A percentile compares a stretch with the other conserved stretches of the same genome.
phyloP scores from a whole-genome alignment of 2,113 vertebrate genomes.

The Colistium nudipinnis region DNA sequence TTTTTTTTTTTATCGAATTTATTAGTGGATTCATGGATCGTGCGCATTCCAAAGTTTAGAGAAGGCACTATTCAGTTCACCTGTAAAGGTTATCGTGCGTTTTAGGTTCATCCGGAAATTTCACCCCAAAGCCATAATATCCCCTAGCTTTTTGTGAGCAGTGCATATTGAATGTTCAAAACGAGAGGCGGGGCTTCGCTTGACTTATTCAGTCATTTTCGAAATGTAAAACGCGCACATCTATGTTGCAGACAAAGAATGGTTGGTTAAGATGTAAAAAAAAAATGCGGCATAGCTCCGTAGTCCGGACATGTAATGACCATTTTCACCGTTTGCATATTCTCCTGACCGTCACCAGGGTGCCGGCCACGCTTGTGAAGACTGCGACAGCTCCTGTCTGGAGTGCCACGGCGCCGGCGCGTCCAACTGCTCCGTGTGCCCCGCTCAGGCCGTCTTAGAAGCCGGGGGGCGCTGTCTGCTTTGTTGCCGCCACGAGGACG shows the following conservation, averaged over 20 bases:
- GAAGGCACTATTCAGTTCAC: too few relatives aligned
- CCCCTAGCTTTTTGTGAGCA: too few relatives aligned
- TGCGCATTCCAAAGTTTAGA: too few relatives aligned
- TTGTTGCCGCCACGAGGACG: slow-evolving; percentile 81
- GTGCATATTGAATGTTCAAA: slow-evolving; percentile 38
- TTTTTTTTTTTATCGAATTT: too few relatives aligned
- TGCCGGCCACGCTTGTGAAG: slow-evolving; percentile 77
- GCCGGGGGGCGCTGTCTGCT: slow-evolving; percentile 86
- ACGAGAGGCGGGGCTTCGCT: slow-evolving; percentile 7
- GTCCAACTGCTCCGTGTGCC: slow-evolving; percentile 88
- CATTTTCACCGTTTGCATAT: neutral
- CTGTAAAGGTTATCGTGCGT: too few relatives aligned
- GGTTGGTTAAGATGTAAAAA: neutral
- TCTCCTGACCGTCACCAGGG: slow-evolving; percentile 29
- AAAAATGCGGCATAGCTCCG: neutral
- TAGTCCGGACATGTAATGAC: neutral
- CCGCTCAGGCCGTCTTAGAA: slow-evolving; percentile 80
- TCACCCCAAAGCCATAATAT: too few relatives aligned
- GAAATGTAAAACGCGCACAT: neutral
- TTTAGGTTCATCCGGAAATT: too few relatives aligned
- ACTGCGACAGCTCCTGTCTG: slow-evolving; percentile 86
- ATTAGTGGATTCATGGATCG: too few relatives aligned
- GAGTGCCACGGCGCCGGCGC: slow-evolving; percentile 88
- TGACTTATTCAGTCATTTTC: slow-evolving; percentile 1
- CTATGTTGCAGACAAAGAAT: slow-evolving; percentile 1